Evolutionary conservation across 2,113 vertebrate genomes (phyloP).

Genomic region (Marmota monax): DNA sequence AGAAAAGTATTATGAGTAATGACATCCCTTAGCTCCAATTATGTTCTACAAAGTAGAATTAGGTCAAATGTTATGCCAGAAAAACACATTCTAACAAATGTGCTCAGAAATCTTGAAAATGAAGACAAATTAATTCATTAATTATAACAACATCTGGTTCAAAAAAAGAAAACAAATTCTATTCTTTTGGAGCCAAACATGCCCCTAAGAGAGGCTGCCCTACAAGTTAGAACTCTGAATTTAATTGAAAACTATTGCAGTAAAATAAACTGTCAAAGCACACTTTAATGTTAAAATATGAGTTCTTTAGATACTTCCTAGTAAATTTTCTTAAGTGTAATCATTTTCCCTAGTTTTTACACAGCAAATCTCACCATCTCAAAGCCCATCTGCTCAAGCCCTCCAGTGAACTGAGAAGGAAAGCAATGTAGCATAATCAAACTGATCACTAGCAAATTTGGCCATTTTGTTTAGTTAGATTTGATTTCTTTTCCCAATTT

Average conservation of each 20-base stretch:
- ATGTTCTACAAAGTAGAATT: constrained; percentile 55
- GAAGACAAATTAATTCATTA: constrained; percentile 30
- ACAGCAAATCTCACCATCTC: neutral
- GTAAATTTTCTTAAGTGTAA: neutral
- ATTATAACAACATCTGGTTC: neutral
- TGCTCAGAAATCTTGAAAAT: constrained; percentile 54
- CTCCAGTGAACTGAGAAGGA: neutral
- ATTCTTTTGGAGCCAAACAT: neutral
- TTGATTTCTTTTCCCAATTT: neutral
- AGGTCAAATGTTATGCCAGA: constrained; percentile 15
- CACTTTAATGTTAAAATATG: neutral
- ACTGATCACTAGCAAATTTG: neutral
- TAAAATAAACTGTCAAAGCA: neutral
- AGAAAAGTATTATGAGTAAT: constrained; percentile 37
- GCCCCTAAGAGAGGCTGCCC: neutral
- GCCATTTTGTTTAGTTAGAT: neutral
- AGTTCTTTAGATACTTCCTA: constrained; percentile 6
- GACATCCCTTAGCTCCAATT: constrained; percentile 29
- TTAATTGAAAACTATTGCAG: constrained; percentile 14
- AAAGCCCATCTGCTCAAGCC: neutral
- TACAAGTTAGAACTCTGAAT: neutral
- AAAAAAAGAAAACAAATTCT: neutral
- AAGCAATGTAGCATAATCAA: constrained; percentile 23
- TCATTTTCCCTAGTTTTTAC: neutral
- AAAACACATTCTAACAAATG: constrained; percentile 16